A percentile compares a stretch with the other conserved stretches of the same genome.
phyloP scores from a whole-genome alignment of 2,797 vertebrate genomes.

The Orestias chungarensis region DNA sequence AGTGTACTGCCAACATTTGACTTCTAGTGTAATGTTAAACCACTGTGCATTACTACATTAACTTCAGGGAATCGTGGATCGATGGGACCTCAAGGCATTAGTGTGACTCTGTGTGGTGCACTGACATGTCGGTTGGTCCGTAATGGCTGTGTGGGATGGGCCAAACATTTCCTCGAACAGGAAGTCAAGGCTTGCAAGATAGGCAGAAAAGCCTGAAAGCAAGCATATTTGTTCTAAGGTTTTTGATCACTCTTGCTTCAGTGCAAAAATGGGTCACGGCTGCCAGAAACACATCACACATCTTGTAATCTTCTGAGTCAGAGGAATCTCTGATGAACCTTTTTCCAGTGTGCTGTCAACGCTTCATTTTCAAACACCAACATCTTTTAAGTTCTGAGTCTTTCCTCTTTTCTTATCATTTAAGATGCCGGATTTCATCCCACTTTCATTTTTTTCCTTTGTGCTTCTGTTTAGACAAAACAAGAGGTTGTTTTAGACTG shows the following conservation, averaged over 20 bases:
- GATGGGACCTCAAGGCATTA: slow-evolving; percentile 29
- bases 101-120: slow-evolving; percentile 30
- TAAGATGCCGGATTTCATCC: slow-evolving; percentile 53
- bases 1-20: slow-evolving; percentile 7
- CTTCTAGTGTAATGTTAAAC: slow-evolving; percentile 4
- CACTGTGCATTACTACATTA: slow-evolving; percentile 35
- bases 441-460: slow-evolving; percentile 30
- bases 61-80: slow-evolving; percentile 35
- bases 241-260: slow-evolving; percentile 61
- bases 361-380: slow-evolving; percentile 46
- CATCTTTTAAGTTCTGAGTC: slow-evolving; percentile 51
- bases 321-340: slow-evolving; percentile 64
- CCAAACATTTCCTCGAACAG: slow-evolving; percentile 51
- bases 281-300: slow-evolving; percentile 65
- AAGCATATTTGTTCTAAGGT: slow-evolving; percentile 58
- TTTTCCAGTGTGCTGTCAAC: slow-evolving; percentile 50
- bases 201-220: slow-evolving; percentile 44
- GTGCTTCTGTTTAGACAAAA: slow-evolving; percentile 48
- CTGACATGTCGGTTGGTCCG: slow-evolving; percentile 25
- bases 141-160: slow-evolving; percentile 52
- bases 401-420: slow-evolving; percentile 56
- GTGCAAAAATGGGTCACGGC: slow-evolving; percentile 70
- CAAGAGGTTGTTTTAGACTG: slow-evolving; percentile 46
- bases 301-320: slow-evolving; percentile 52
- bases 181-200: slow-evolving; percentile 55